These are phyloP conservation scores for Etheostoma perlongum DNA, from an alignment of 2,797 vertebrate genomes.

Conservation along the genomic window DNA sequence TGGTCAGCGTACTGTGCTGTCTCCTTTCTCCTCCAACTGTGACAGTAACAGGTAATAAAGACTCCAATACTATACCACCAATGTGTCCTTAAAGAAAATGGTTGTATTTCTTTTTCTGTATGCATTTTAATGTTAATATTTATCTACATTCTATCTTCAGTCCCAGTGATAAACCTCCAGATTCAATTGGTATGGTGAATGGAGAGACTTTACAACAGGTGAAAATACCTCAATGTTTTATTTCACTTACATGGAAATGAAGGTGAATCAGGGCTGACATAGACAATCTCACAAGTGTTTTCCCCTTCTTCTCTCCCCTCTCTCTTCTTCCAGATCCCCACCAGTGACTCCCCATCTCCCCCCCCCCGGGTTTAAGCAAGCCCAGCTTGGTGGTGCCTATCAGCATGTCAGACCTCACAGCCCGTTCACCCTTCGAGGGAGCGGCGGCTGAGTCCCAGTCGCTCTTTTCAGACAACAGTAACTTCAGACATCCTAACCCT, in stretches of 20 bases:
- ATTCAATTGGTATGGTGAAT: conserved; percentile 94
- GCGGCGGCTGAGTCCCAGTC: conserved; percentile 97
- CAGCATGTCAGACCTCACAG: conserved; percentile 93
- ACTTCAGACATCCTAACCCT: conserved; percentile 98
- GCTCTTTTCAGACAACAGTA: conserved; percentile 96
- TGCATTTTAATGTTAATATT: background rate
- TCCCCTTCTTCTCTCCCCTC: background rate
- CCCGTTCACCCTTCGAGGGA: conserved; percentile 95
- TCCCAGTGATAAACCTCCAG: conserved; percentile 96
- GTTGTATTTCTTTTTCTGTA: background rate
- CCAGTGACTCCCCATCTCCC: conserved; percentile 96
- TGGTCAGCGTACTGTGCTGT: conserved; percentile 87
- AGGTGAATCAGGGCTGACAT: background rate
- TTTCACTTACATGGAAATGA: background rate
- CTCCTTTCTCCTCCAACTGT: conserved; percentile 86
- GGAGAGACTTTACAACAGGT: conserved; percentile 97
- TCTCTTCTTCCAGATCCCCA: conserved; percentile 85
- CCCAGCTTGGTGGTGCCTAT: conserved; percentile 93
- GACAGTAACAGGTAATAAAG: conserved; percentile 83
- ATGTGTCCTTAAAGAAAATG: background rate
- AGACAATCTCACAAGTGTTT: conserved; percentile 52
- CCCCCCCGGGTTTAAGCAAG: conserved; percentile 95
- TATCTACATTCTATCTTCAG: conserved; percentile 73
- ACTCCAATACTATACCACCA: rapidly evolving
- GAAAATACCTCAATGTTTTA: conserved; percentile 44